Base-by-base conservation (phyloP, 2,113 vertebrate genomes). In the Chitala chitala region DNA sequence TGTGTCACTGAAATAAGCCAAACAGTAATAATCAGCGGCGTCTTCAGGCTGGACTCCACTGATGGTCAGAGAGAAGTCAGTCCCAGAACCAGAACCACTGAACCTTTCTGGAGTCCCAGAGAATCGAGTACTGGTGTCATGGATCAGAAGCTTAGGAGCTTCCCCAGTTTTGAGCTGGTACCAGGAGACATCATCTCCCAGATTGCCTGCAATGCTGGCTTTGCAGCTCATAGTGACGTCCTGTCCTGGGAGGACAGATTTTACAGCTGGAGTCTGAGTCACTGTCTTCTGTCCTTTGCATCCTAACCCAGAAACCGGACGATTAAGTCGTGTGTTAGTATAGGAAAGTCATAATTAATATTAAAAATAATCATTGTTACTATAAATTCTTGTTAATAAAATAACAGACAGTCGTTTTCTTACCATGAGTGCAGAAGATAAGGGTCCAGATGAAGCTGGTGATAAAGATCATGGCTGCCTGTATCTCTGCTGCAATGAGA, bases 131-230 rank as follows among this genome's bases (percentile, higher is more conserved):
- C 48, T 77, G 20, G 1, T n/a, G 0, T 0, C 0, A 24, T 81
- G 79, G 38, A 90, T 83, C 2, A 88, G 80, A 3, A 82, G 77
- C 42, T 89, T 87, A 51, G 80, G 83, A 71, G 63, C 0, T 1
- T 85, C 76, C 66, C 82, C 85, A 53, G 78, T 10, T 79, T 85
- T 89, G 22, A 87, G 80, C 0, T 83, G 79, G 50, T 83, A 87
- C 83, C 86, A 87, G 78, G 0, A 3, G 8, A 87, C 5, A 29
- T 0, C 0, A 0, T 36, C 24, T 40, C 46, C 73, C 17, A 50
- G 13, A 50, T 22, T 8, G 65, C 56, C 31, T 3, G 0, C 0
- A 0, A 0, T 8, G 55, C 8, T 83, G 22, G 74, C 54, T n/a
- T 29, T 82, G 78, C 84, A 88, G 3, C 10, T 71, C 12, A 86